Evolutionary conservation across 2,888 invertebrate species (phyloP).

Genomic region (Spodoptera exigua): DNA sequence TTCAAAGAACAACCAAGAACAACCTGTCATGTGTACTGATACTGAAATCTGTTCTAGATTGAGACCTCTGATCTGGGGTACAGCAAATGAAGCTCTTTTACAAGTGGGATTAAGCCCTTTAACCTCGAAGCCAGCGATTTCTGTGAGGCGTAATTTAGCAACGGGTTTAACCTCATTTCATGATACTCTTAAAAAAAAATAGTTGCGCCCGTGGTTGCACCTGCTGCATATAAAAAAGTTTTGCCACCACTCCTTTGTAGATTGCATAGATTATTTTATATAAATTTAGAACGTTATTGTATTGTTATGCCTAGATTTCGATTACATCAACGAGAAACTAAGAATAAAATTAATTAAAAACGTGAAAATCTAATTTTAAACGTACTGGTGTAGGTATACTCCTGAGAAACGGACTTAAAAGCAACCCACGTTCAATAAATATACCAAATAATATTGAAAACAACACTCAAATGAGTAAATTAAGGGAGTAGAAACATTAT

Average conservation of each 20-base stretch:
- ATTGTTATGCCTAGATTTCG: too few species aligned
- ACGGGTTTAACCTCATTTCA: not conserved
- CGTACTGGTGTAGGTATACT: too few species aligned
- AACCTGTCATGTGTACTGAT: slow-evolving; percentile 4
- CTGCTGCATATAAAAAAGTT: slow-evolving; percentile 13
- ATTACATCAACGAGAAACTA: too few species aligned
- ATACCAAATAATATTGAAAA: too few species aligned
- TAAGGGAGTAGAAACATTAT: too few species aligned
- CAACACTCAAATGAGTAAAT: too few species aligned
- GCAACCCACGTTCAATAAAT: too few species aligned
- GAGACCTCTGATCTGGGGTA: slow-evolving; percentile 4
- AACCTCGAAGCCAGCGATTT: not conserved
- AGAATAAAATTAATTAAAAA: too few species aligned
- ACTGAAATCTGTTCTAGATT: slow-evolving; percentile 6
- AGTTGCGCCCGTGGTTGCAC: slow-evolving; percentile 3
- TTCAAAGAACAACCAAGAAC: slow-evolving; percentile 1
- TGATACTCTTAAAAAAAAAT: slow-evolving; percentile 1
- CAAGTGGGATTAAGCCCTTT: slow-evolving; percentile 5
- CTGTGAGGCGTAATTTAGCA: not conserved
- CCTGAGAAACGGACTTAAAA: too few species aligned
- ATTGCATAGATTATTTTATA: slow-evolving; percentile 11
- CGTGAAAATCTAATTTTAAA: too few species aligned
- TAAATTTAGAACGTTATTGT: slow-evolving; percentile 14
- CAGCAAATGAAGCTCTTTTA: slow-evolving; percentile 14
- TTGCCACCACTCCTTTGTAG: not conserved